Evolutionary conservation across 2,888 invertebrate genomes (phyloP), one percentile per base, ranked within the genome.

Genomic region (Drosophila tripunctata): DNA sequence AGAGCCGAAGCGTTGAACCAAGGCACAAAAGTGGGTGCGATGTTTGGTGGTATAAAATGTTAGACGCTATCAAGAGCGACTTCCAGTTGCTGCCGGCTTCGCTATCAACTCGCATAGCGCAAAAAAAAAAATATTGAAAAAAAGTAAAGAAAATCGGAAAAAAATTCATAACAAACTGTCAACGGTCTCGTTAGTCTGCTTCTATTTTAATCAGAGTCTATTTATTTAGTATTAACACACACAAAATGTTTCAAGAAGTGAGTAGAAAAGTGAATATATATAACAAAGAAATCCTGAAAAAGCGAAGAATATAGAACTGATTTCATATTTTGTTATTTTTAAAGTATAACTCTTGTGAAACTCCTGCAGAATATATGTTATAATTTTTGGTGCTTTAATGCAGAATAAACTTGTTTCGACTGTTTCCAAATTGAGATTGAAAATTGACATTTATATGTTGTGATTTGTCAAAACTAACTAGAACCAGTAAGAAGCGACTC

Each of bases 41-140:
- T 73, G 60, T 64, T 57, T 45, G 48, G 10, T 54, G 55, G 79
- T 87, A 81, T 81, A 81, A 81, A 81, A 82, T 36, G 77, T 72
- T 72, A 58, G 57, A 44, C 64, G 55, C 75, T 60, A 41, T 43
- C 72, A 33, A 50, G 44, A 45, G 38, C 14, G 40, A 64, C 73
- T 67, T 58, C 66, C 87, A 81, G 81, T 81, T 66, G 79, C 64
- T 43, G 76, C 62, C 76, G 75, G 81, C 78, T 62, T 51, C 47
- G 70, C 81, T 51, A 74, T 60, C 67, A 73, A 76, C 27, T 54
- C 66, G 52, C 58, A 69, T 54, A 54, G 38, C 52, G 62, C 50
- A 38, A 2, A 50, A 47, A 24, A 14, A 52, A 7, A 35, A 31
- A n/a, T 27, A 8, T n/a, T 8, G 45, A 40, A 17, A 21, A 55